Evolutionary conservation across 2,888 invertebrate genomes (phyloP), one percentile per base, ranked within the genome.

Genomic region (Smittia sp.): DNA sequence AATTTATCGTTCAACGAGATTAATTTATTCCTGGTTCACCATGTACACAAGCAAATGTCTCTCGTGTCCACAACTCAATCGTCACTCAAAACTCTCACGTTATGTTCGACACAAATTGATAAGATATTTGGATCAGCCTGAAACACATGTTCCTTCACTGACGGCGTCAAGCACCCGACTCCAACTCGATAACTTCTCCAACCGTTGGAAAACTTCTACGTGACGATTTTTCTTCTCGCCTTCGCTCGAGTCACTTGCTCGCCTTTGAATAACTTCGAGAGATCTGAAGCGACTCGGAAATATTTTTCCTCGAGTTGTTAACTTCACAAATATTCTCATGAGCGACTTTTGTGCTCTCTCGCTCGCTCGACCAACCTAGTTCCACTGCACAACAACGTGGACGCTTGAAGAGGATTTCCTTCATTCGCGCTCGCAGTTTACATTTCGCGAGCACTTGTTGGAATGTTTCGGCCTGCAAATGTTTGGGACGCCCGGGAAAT

Each of bases 81-180:
- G n/a, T n/a, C n/a, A 6, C 15, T 15, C 20, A 9, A 58, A 7
- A 22, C 6, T 27, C 13, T 25, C 27, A 66, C 39, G 66, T 66
- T 20, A 66, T 66, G 15, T 66, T 66, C 20, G 66, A 66, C 32
- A 38, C 15, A 38, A 66, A 66, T 66, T 66, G 66, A 66, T 66
- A 66, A 66, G 66, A 66, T 66, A 66, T 66, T 66, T 66, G 32
- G 39, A 39, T 66, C 1, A 66, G 38, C 27, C 24, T 65, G 15
- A 39, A 66, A 39, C 66, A 66, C 66, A 66, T 66, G 38, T 38
- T 58, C 22, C 58, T 58, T 58, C 22, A 58, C 22, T 22, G 22
- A 22, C 22, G 58, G 22, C 22, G 22, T 58, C 58, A 58, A 22
- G 22, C 15, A 46, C 32, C 32, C n/a, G n/a, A n/a, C n/a, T n/a